Base-by-base conservation (phyloP, 2,113 vertebrate genomes). In the Strix aluco region DNA sequence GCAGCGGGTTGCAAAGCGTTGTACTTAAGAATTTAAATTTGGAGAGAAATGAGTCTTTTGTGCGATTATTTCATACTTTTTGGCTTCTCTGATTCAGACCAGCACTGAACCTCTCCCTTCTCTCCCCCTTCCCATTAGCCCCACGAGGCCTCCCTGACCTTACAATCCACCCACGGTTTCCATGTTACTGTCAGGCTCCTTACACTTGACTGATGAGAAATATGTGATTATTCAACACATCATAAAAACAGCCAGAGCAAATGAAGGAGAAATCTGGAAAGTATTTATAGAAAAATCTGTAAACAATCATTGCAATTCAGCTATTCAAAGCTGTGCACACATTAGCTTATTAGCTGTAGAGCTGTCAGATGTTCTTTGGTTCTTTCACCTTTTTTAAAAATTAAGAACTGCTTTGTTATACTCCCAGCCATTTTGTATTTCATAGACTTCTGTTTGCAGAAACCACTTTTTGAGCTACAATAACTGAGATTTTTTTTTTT, bases 191-290 rank as follows among this genome's bases (percentile, higher is more conserved):
- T 95, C 91, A 96, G 44, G 79, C 75, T 88, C 55, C 82, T 94
- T 86, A 89, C 88, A 94, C 57, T 96, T 86, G 89, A 96, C 90
- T 95, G 96, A 96, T 91, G 95, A 93, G 80, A 95, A 91, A 51
- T 93, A 90, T 38, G 94, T 95, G 91, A 92, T 96, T 97, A 73
- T 87, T 94, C 78, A 94, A 79, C 73, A 85, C 79, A 88, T 96
- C 94, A 86, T 93, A 95, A 97, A 95, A 97, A 69, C 4, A 71
- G 92, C 55, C 72, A 83, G 70, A 71, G 42, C 49, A 90, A 95
- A 92, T 66, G 84, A 95, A 93, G 91, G 96, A 82, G 42, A 86
- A 94, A 94, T 94, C 95, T 97, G 95, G 94, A 95, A 96, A 80
- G 85, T 91, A 94, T 90, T 94, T 86, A 83, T 63, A 94, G 92